Conservation (phyloP, 2,888 invertebrate species). For the Caradrina kadenii region DNA sequence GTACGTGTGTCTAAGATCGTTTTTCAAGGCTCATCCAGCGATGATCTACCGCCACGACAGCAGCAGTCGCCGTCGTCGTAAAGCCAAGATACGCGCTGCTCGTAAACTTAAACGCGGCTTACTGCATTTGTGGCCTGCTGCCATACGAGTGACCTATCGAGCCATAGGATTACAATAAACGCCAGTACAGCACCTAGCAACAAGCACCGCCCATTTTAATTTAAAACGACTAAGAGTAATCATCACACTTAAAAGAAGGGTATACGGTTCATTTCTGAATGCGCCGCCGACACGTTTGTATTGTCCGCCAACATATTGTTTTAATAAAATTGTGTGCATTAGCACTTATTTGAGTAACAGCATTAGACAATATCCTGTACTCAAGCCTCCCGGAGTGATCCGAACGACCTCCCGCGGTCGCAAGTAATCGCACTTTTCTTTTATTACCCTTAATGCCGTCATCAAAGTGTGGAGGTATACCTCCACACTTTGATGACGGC, state of each 20-base stretch:
- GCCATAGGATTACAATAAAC: slow-evolving; percentile 75
- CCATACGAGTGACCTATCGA: slow-evolving; percentile 76
- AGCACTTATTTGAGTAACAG: slow-evolving; percentile 77
- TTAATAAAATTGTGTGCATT: slow-evolving; percentile 65
- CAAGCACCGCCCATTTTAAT: slow-evolving; percentile 41
- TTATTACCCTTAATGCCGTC: slow-evolving; percentile 78
- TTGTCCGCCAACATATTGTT: slow-evolving; percentile 53
- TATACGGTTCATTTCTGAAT: slow-evolving; percentile 52
- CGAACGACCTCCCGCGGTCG: slow-evolving; percentile 75
- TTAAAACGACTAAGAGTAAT: neutral
- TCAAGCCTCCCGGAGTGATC: slow-evolving; percentile 73
- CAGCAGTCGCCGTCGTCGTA: slow-evolving; percentile 82
- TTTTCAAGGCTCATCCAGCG: slow-evolving; percentile 55
- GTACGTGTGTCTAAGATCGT: too few species aligned
- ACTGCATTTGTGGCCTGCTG: slow-evolving; percentile 81
- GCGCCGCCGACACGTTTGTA: slow-evolving; percentile 56
- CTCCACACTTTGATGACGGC: slow-evolving; percentile 73
- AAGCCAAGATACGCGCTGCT: slow-evolving; percentile 82
- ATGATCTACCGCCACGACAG: slow-evolving; percentile 58
- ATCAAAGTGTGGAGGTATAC: slow-evolving; percentile 70
- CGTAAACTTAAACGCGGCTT: slow-evolving; percentile 86
- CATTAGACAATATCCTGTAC: slow-evolving; percentile 80
- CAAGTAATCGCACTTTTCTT: slow-evolving; percentile 79
- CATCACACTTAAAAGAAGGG: slow-evolving; percentile 51
- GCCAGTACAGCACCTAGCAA: slow-evolving; percentile 64